Evolutionary conservation across 1,140 invertebrate species (phyloP), one percentile per base, ranked within the genome.

Genomic region (Micrasema longulum): DNA sequence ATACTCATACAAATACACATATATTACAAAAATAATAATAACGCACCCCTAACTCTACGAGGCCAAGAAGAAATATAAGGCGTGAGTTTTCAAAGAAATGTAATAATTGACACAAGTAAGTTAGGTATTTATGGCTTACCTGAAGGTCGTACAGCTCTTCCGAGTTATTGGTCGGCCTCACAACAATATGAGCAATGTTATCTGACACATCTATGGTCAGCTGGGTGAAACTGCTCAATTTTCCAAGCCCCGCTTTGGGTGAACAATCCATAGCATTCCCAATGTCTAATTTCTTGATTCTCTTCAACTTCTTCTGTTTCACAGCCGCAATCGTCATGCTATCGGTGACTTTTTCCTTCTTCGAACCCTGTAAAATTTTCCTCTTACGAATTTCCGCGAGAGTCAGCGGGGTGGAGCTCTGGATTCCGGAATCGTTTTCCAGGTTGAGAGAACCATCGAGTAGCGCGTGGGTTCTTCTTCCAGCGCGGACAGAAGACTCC

Each of bases 111-210:
- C 36, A 38, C n/a, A n/a, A n/a, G n/a, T n/a, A n/a, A n/a, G n/a
- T n/a, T n/a, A n/a, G n/a, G n/a, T n/a, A n/a, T 45, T 45, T 11
- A 52, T 57, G 11, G 20, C 53, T 48, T 53, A 72, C 71, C 53
- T 68, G 71, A 22, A 57, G 35, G 62, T 72, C 64, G 22, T 57
- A 72, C 12, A 76, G 48, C 31, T 69, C 65, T 20, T 65, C 36
- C 1, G 52, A 45, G 26, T 71, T 73, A 0, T 35, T 62, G 10
- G 66, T 71, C 0, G 73, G 60, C 18, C 68, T 70, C 12, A 76
- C 57, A 11, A 45, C n/a, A 18, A 76, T 76, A 26, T 53, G 23
- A 47, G 71, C 62, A 12, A 72, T 45, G n/a, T 70, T 70, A 16
- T 73, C 71, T 1, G 16, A 35, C 1, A 67, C 31, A 5, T 69